Evolutionary conservation across 2,797 vertebrate genomes (phyloP).

Genomic region (Neomorphus geoffroyi): DNA sequence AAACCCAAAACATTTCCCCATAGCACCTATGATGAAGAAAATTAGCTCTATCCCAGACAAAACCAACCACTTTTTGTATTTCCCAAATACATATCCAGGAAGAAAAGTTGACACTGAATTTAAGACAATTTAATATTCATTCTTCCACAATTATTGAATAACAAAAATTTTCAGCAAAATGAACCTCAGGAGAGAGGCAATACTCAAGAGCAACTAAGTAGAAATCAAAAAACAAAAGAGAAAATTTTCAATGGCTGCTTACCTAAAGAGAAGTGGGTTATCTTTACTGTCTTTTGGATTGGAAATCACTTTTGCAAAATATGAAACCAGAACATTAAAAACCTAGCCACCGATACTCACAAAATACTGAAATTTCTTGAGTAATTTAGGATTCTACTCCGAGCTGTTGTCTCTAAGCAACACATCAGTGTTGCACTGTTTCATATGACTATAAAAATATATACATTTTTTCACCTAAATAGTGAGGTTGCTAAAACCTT

Average conservation of each 20-base stretch:
- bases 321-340: not conserved
- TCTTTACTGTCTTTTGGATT: not conserved
- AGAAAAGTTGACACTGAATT: not conserved
- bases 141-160: not conserved
- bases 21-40: too few species aligned
- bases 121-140: not conserved
- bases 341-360: not conserved
- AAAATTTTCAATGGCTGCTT: not conserved
- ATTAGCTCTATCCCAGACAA: too few species aligned
- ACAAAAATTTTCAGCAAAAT: not conserved
- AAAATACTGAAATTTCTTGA: not conserved
- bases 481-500: not conserved
- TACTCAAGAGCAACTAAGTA: not conserved
- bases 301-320: not conserved
- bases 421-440: not conserved
- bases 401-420: slow-evolving; percentile 54
- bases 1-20: too few species aligned
- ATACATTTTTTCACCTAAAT: not conserved
- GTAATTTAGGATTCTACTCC: not conserved
- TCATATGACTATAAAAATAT: not conserved
- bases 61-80: not conserved
- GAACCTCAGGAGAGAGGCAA: not conserved
- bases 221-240: not conserved
- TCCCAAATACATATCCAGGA: not conserved
- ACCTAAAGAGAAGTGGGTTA: not conserved